Conservation (phyloP, 37 sponge, comb jelly and placozoan species). For the Oscarella lobularis region DNA sequence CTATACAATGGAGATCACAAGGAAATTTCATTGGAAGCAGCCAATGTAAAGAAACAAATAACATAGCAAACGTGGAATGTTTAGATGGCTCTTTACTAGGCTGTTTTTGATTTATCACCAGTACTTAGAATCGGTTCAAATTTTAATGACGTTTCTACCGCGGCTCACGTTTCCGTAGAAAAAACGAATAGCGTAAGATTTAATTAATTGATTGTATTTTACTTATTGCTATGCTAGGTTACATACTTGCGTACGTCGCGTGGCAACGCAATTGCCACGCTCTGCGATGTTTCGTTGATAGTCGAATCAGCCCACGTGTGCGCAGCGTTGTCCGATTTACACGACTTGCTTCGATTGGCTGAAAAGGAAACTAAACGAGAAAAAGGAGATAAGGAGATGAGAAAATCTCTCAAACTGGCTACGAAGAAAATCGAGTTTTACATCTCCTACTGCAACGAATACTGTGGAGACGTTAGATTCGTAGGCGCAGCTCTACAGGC, state of each 20-base stretch:
- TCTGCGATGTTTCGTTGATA: no score
- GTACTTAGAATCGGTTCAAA: not conserved
- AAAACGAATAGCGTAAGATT: no score
- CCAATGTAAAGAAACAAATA: slow-evolving; percentile 21
- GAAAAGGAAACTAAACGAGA: not conserved
- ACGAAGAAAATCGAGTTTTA: not conserved
- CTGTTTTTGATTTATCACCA: not conserved
- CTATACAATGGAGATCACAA: slow-evolving; percentile 41
- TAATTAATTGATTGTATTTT: not conserved
- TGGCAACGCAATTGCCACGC: no score
- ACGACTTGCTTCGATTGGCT: not conserved
- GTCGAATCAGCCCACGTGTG: no score
- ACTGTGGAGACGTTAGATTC: no score
- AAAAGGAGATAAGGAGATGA: not conserved
- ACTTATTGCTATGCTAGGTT: no score
- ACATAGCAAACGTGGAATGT: no score
- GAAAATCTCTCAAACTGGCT: not conserved
- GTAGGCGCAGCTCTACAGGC: no score
- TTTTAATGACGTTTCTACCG: not conserved
- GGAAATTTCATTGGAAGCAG: slow-evolving; percentile 37
- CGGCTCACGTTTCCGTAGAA: not conserved
- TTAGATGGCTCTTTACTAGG: not conserved
- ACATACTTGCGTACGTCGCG: no score
- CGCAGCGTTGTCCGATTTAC: not conserved
- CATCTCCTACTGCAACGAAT: no score